Conservation (phyloP, 2,113 vertebrate species). For the Litocranius walleri region DNA sequence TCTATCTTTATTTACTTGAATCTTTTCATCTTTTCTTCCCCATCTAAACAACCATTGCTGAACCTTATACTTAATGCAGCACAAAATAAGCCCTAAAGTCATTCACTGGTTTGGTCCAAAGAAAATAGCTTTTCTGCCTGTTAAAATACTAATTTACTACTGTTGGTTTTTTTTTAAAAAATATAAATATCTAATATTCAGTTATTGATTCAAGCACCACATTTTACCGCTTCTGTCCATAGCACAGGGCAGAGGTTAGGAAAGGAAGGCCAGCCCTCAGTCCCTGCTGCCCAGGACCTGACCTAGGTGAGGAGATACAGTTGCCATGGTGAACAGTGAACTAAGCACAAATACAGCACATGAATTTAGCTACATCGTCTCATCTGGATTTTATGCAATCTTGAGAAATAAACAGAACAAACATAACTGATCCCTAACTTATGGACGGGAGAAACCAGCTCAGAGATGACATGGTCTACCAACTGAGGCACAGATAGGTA, state of each 20-base stretch:
- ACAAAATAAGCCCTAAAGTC: not conserved
- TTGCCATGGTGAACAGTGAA: not conserved
- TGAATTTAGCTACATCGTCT: not conserved
- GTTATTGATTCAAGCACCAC: not conserved
- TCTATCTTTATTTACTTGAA: not conserved
- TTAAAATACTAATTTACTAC: not conserved
- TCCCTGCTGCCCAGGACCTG: not conserved
- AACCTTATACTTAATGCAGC: not conserved
- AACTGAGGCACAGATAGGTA: not conserved
- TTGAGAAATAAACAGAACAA: not conserved
- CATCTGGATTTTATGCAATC: not conserved
- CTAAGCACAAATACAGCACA: not conserved
- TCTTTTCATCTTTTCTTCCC: not conserved
- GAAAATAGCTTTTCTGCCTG: not conserved
- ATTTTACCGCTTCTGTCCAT: not conserved
- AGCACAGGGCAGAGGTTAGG: not conserved
- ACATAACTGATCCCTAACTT: not conserved
- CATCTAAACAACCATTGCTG: not conserved
- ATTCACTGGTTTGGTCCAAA: not conserved
- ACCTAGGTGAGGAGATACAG: not conserved
- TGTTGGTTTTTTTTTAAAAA: not conserved
- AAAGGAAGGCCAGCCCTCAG: not conserved
- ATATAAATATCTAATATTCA: not conserved
- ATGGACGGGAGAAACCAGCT: not conserved
- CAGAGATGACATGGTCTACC: not conserved